phyloP scores from a whole-genome alignment of 1,140 invertebrate species.

The Aphis craccivora region DNA sequence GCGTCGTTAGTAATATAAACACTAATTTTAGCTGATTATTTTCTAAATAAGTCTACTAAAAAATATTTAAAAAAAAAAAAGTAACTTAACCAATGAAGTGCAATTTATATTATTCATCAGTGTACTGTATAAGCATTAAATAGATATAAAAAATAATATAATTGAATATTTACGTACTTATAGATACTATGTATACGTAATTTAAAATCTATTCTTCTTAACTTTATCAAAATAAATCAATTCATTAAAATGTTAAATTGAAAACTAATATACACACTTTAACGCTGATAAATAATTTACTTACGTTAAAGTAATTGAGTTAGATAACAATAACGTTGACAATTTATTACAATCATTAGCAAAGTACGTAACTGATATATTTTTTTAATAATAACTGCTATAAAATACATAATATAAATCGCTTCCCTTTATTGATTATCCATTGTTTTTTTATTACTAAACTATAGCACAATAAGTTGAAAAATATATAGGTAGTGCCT shows the following conservation, averaged over 20 bases:
- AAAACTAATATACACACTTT: neutral
- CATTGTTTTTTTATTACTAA: neutral
- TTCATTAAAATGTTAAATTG: neutral
- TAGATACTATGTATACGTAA: neutral
- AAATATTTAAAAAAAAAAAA: neutral
- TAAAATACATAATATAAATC: neutral
- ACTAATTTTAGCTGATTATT: too few relatives aligned
- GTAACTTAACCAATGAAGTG: neutral
- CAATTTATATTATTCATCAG: neutral
- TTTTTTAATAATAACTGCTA: neutral
- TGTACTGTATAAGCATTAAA: neutral
- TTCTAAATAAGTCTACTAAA: too few relatives aligned
- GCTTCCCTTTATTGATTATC: neutral
- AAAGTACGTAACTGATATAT: neutral
- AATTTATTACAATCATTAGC: constrained; percentile 15
- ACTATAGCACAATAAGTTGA: too few relatives aligned
- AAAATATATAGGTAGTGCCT: neutral
- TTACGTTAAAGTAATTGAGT: constrained; percentile 29
- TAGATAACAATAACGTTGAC: neutral
- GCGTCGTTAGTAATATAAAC: neutral
- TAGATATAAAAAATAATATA: neutral
- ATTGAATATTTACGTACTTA: neutral
- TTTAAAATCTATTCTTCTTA: neutral
- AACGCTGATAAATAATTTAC: neutral
- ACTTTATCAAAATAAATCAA: neutral